These are phyloP conservation scores for Tolypeutes matacus DNA, from an alignment of 2,797 vertebrate genomes.

Conservation along the genomic window DNA sequence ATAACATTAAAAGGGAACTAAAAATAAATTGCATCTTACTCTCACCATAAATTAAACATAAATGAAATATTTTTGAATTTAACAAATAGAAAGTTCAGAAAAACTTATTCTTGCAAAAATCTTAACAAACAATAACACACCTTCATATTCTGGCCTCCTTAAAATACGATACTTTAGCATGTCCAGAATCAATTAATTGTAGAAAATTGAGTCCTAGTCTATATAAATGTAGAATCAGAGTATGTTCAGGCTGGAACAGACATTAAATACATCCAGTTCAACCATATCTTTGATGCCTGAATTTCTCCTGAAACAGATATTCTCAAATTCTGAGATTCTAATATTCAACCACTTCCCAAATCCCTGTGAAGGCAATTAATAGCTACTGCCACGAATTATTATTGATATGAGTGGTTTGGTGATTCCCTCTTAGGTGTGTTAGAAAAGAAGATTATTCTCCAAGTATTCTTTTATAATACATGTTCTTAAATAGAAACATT, in stretches of 20 bases:
- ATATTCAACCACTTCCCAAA: background rate
- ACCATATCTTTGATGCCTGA: background rate
- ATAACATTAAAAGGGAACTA: conserved; percentile 58
- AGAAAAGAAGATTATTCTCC: background rate
- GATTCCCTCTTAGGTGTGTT: background rate
- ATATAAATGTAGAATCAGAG: background rate
- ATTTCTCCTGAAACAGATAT: background rate
- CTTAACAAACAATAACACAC: background rate
- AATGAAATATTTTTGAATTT: conserved; percentile 46
- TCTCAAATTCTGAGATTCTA: background rate
- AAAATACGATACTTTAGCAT: background rate
- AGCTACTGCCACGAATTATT: background rate
- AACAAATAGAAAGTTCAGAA: conserved; percentile 5
- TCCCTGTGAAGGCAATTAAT: background rate
- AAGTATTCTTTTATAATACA: background rate
- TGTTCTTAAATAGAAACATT: background rate
- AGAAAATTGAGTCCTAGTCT: background rate
- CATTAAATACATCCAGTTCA: background rate
- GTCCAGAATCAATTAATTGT: background rate
- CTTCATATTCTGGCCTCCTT: background rate
- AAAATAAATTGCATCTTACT: conserved; percentile 44
- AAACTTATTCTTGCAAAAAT: background rate
- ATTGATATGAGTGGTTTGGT: background rate
- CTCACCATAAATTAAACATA: conserved; percentile 47
- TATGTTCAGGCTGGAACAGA: background rate